Percentiles rank a stretch among this genome's conserved stretches.
Evolutionary conservation across 2,797 vertebrate species (phyloP).

Genomic region (Aselliscus stoliczkanus): DNA sequence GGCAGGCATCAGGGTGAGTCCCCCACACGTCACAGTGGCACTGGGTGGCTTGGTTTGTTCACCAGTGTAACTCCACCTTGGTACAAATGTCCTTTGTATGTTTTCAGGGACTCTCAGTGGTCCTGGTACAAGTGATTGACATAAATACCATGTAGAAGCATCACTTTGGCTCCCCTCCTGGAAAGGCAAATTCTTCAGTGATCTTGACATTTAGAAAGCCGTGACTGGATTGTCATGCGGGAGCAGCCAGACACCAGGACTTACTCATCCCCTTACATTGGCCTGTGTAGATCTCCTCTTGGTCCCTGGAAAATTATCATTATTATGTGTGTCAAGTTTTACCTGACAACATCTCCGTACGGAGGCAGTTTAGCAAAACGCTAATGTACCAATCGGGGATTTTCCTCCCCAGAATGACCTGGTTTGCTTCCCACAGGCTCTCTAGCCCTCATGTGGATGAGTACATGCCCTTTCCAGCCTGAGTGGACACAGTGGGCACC

Average conservation of each 20-base stretch:
- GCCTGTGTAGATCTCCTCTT: background rate
- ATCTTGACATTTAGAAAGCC: background rate
- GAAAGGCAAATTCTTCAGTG: background rate
- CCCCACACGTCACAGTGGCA: fast-evolving
- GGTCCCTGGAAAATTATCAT: background rate
- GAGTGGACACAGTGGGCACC: too few species aligned
- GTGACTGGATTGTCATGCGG: background rate
- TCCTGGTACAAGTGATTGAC: fast-evolving
- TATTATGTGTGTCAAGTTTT: fast-evolving
- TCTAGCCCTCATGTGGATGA: too few species aligned
- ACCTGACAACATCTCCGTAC: fast-evolving
- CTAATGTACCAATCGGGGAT: background rate
- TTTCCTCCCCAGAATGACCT: background rate
- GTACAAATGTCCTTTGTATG: fast-evolving
- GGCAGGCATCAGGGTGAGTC: fast-evolving
- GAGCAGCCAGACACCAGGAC: background rate
- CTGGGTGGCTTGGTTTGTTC: fast-evolving
- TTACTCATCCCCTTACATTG: fast-evolving
- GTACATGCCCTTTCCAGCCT: fast-evolving
- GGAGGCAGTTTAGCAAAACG: background rate
- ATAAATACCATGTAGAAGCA: fast-evolving
- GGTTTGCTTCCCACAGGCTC: background rate
- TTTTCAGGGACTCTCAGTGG: fast-evolving
- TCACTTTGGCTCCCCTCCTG: background rate
- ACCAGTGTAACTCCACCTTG: fast-evolving